These are phyloP conservation scores for Pimpla rufipes DNA, from an alignment of 2,888 invertebrate genomes.

Conservation along the genomic window DNA sequence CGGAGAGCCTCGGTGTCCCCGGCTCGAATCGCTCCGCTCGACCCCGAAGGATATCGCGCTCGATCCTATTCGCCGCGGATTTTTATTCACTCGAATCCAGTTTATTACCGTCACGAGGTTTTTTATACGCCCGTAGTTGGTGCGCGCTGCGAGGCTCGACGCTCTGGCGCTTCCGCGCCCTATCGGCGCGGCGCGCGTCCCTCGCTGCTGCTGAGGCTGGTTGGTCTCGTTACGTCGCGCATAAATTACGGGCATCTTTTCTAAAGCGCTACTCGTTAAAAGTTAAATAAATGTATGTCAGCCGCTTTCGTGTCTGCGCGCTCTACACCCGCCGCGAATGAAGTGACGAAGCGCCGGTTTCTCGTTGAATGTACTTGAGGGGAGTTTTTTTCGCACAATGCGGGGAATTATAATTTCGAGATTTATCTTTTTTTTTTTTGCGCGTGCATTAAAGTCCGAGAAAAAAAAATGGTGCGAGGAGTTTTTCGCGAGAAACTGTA, in stretches of 20 bases:
- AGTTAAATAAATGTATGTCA: slow-evolving; percentile 52
- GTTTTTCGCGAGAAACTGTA: not conserved
- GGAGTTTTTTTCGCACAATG: not conserved
- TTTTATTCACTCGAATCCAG: slow-evolving; percentile 68
- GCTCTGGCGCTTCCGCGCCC: not conserved
- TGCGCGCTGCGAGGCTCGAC: not conserved
- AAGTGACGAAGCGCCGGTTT: slow-evolving; percentile 1
- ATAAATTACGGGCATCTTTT: slow-evolving; percentile 61
- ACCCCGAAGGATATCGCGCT: slow-evolving; percentile 22
- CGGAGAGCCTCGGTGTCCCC: not conserved
- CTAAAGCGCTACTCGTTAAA: slow-evolving; percentile 60
- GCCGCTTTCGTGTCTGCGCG: not conserved
- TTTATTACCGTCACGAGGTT: slow-evolving; percentile 66
- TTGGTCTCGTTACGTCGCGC: slow-evolving; percentile 46
- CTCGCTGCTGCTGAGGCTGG: not conserved
- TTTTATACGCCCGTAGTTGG: slow-evolving; percentile 49
- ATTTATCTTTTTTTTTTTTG: not conserved
- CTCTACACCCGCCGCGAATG: not conserved
- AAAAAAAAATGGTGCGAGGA: not conserved
- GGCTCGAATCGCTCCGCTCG: slow-evolving; percentile 17
- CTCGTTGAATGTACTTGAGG: not conserved
- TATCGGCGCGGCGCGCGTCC: slow-evolving; percentile 21
- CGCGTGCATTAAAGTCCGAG: not conserved
- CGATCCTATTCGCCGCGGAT: slow-evolving; percentile 33
- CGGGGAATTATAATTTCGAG: not conserved